These are phyloP conservation scores for Coelopa pilipes DNA, from an alignment of 2,888 invertebrate species.

Conservation along the genomic window DNA sequence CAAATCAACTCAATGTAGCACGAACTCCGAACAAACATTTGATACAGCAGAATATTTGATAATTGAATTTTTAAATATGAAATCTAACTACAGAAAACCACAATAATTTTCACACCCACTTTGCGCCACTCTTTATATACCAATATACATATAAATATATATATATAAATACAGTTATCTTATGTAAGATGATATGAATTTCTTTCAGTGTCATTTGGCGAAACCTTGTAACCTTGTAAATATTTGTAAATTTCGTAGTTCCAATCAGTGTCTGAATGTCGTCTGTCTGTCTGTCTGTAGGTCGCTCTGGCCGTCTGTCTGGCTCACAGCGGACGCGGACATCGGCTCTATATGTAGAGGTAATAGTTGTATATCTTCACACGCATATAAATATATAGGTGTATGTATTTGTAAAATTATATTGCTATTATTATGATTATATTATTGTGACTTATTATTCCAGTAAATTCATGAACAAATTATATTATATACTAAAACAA, in stretches of 20 bases:
- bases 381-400: slow-evolving; percentile 15
- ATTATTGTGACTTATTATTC: slow-evolving; percentile 18
- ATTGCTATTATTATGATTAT: slow-evolving; percentile 19
- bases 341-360: neutral
- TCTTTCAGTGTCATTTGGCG: slow-evolving; percentile 10
- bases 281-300: slow-evolving; percentile 16
- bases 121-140: neutral
- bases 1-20: neutral
- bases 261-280: neutral
- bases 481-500: neutral
- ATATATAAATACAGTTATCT: neutral
- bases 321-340: neutral
- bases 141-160: neutral
- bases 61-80: neutral
- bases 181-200: neutral
- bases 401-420: slow-evolving; percentile 12
- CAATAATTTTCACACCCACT: neutral
- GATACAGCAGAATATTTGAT: neutral
- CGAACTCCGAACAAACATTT: neutral
- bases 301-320: neutral
- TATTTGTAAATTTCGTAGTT: slow-evolving; percentile 48
- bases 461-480: slow-evolving; percentile 28
- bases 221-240: slow-evolving; percentile 45
- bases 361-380: slow-evolving; percentile 5
- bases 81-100: neutral